Evolutionary conservation across 2,113 vertebrate genomes (phyloP).

Genomic region (Mastomys coucha): DNA sequence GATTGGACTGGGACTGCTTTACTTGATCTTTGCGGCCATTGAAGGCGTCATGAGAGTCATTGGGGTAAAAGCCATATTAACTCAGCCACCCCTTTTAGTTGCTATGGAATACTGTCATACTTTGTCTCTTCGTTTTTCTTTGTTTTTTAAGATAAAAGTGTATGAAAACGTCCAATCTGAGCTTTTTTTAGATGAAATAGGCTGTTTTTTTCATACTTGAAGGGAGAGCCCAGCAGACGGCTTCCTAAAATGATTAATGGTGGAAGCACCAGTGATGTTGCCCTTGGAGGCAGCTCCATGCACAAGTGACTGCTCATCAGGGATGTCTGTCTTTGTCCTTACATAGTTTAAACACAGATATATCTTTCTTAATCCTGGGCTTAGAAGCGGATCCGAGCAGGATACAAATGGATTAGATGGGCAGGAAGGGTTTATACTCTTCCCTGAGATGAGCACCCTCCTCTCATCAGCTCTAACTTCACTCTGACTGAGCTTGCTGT

Average conservation of each 20-base stretch:
- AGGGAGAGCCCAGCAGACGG: background rate
- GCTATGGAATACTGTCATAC: background rate
- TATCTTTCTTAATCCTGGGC: background rate
- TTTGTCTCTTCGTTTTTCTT: background rate
- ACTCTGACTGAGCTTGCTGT: background rate
- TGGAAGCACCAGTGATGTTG: background rate
- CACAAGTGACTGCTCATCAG: background rate
- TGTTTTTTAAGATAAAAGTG: slow-evolving; percentile 25
- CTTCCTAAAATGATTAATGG: background rate
- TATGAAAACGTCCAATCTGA: slow-evolving; percentile 22
- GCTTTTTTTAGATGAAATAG: background rate
- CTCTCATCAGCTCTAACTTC: background rate
- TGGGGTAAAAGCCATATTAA: slow-evolving; percentile 87
- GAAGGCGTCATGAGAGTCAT: slow-evolving; percentile 92
- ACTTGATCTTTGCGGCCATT: slow-evolving; percentile 90
- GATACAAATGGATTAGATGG: background rate
- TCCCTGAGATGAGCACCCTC: background rate
- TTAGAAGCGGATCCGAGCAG: background rate
- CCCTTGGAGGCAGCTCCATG: background rate
- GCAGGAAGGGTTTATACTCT: background rate
- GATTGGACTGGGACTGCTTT: slow-evolving; percentile 91
- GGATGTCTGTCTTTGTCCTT: background rate
- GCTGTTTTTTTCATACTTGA: slow-evolving; percentile 36
- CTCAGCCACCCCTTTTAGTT: background rate
- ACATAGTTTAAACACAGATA: background rate